These are phyloP conservation scores for Pseudococcus jackbeardsleyi DNA, from an alignment of 2,888 invertebrate species.

Conservation along the genomic window DNA sequence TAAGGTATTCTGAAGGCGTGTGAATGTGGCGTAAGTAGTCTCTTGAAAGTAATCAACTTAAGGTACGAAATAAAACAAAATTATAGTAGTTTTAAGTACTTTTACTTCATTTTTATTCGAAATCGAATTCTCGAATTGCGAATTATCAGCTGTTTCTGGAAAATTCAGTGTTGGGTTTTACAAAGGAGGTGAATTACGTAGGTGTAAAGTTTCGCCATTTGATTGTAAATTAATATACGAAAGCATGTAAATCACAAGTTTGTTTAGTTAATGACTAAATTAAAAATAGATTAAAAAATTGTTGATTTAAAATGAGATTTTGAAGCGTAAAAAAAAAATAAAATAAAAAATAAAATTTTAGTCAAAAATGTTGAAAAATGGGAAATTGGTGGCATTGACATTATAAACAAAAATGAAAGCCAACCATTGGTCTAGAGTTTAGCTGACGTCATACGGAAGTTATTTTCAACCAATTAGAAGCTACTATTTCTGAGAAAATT, in stretches of 20 bases:
- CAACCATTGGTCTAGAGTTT: too few species aligned
- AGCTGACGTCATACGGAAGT: too few species aligned
- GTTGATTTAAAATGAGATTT: not conserved
- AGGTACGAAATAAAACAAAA: not conserved
- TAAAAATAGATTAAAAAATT: not conserved
- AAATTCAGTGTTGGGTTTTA: not conserved
- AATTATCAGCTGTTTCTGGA: slow-evolving; percentile 23
- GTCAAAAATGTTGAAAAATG: too few species aligned
- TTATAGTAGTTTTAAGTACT: not conserved
- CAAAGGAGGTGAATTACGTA: not conserved
- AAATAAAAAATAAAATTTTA: too few species aligned
- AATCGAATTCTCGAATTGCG: not conserved
- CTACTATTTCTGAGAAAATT: too few species aligned
- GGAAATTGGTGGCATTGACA: too few species aligned
- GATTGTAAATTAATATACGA: not conserved
- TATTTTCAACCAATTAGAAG: too few species aligned
- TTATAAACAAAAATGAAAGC: too few species aligned
- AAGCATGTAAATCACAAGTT: not conserved
- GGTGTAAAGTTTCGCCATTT: not conserved
- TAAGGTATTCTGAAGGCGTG: not conserved
- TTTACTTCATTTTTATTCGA: slow-evolving; percentile 21
- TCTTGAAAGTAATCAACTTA: not conserved
- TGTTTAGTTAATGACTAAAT: not conserved
- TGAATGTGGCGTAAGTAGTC: not conserved
- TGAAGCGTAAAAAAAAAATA: not conserved